Conservation (phyloP, 2,113 vertebrate species). For the Phocoena sinus region DNA sequence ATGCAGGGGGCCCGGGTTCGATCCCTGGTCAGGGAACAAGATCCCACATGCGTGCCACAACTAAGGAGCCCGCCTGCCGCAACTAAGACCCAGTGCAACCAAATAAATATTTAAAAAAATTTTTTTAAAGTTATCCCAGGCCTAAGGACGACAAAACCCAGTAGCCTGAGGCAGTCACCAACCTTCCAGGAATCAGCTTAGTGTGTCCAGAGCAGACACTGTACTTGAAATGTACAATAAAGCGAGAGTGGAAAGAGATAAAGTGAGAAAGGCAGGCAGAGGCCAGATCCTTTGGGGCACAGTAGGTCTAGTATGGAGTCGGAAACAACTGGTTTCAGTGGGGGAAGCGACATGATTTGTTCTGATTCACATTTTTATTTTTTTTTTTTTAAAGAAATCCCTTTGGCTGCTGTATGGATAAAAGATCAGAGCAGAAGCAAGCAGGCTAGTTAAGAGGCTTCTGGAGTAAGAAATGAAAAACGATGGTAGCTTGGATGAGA, state of each 20-base stretch:
- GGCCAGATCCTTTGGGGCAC: background rate
- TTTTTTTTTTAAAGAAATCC: background rate
- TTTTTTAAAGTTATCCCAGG: background rate
- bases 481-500: background rate
- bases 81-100: too few relatives aligned
- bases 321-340: background rate
- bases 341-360: background rate
- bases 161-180: background rate
- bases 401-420: background rate
- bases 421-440: background rate
- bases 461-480: background rate
- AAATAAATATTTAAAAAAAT: too few relatives aligned
- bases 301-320: background rate
- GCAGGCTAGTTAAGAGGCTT: background rate
- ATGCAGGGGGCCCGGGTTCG: too few relatives aligned
- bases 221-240: background rate
- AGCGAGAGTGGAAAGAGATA: background rate
- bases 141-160: background rate
- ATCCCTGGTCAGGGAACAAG: too few relatives aligned
- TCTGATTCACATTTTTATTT: background rate
- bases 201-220: background rate
- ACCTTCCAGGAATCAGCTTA: background rate
- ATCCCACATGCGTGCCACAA: too few relatives aligned
- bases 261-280: background rate
- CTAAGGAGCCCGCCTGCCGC: too few relatives aligned